Evolutionary conservation across 2,797 vertebrate species (phyloP).

Genomic region (Anomalospiza imberbis): DNA sequence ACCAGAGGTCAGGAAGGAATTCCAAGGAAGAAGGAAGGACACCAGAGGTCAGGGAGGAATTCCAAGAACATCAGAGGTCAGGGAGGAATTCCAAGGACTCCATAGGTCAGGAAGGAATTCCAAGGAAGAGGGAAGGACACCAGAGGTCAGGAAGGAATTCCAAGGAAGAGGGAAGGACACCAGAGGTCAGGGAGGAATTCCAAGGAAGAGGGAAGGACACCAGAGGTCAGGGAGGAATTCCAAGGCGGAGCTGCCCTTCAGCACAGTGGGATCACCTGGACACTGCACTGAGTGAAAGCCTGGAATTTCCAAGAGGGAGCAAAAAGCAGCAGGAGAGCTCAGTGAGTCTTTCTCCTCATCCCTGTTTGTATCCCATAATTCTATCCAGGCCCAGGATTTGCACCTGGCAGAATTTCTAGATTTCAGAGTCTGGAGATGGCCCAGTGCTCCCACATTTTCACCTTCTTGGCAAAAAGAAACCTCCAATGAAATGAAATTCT

Average conservation of each 20-base stretch:
- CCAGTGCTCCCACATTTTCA: not conserved
- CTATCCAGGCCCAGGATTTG: not conserved
- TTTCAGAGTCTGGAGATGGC: not conserved
- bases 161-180: not conserved
- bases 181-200: not conserved
- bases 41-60: not conserved
- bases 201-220: not conserved
- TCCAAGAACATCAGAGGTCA: not conserved
- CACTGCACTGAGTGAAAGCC: rapidly evolving
- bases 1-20: not conserved
- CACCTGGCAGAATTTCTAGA: not conserved
- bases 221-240: not conserved
- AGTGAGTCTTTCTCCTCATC: not conserved
- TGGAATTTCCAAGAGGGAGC: not conserved
- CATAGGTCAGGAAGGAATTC: not conserved
- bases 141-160: not conserved
- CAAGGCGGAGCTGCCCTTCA: not conserved
- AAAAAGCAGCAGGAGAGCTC: not conserved
- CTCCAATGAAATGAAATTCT: not conserved
- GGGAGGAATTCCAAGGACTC: too few relatives aligned
- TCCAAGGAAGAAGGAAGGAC: not conserved
- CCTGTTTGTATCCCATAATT: not conserved
- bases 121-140: not conserved
- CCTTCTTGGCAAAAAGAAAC: not conserved
- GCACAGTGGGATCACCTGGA: not conserved